Evolutionary conservation across 1,140 invertebrate genomes (phyloP).

Genomic region (Hormaphis cornu): DNA sequence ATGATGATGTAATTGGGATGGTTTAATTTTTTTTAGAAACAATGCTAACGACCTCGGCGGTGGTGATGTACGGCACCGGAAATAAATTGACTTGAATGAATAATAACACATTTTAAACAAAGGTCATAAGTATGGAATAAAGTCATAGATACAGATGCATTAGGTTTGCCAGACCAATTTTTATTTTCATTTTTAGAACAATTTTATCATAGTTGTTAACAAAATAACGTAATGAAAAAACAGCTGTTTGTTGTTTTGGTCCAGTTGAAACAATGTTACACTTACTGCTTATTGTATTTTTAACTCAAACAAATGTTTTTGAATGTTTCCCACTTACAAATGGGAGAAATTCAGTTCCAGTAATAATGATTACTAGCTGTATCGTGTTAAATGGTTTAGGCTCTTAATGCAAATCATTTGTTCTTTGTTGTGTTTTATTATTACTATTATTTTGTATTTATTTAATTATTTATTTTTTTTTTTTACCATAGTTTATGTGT

Average conservation of each 20-base stretch:
- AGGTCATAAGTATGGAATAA: slow-evolving; percentile 23
- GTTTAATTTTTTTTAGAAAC: slow-evolving; percentile 2
- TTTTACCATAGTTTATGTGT: slow-evolving; percentile 19
- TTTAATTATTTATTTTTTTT: neutral
- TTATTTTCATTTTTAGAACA: slow-evolving; percentile 28
- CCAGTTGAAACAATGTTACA: slow-evolving; percentile 8
- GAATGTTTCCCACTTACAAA: neutral
- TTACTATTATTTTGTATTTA: neutral
- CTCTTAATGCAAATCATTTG: slow-evolving; percentile 20
- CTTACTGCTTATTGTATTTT: slow-evolving; percentile 31
- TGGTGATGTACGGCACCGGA: slow-evolving; percentile 23
- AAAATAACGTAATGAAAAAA: slow-evolving; percentile 15
- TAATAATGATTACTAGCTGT: slow-evolving; percentile 23
- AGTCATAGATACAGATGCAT: slow-evolving; percentile 20
- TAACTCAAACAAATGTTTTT: neutral
- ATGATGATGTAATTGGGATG: neutral
- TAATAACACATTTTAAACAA: slow-evolving; percentile 22
- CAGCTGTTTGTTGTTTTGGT: slow-evolving; percentile 23
- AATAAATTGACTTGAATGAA: slow-evolving; percentile 28
- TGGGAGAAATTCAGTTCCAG: slow-evolving; percentile 2
- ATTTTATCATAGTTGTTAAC: slow-evolving; percentile 23
- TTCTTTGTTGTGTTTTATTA: slow-evolving; percentile 12
- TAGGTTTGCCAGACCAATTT: slow-evolving; percentile 30
- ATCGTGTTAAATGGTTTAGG: slow-evolving; percentile 2
- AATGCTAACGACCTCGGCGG: slow-evolving; percentile 13